Percentiles rank a stretch among this genome's conserved stretches.
Conservation (phyloP, 2,888 invertebrate species). For the Ophion ellenae region DNA sequence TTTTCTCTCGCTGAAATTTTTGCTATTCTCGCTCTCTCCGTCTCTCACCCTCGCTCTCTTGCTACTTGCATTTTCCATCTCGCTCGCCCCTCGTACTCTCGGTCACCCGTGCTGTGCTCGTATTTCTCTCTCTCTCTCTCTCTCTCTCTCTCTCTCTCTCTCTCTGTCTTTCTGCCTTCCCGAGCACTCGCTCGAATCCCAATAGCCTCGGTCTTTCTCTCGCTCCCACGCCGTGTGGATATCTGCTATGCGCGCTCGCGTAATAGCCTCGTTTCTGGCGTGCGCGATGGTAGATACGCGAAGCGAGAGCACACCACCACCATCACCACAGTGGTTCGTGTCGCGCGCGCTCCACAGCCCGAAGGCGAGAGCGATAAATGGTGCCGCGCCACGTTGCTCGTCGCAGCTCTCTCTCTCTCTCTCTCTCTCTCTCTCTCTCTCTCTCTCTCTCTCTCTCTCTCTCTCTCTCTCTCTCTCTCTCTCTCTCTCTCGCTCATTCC, state of each 20-base stretch:
- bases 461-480: constrained; percentile 1
- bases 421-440: constrained; percentile 24
- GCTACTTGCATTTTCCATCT: constrained; percentile 21
- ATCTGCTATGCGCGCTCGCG: constrained; percentile 75
- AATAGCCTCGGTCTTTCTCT: constrained; percentile 59
- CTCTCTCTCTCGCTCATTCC: constrained; percentile 15
- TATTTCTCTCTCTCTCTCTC: no score
- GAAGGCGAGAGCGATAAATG: constrained; percentile 78
- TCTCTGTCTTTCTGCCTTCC: constrained; percentile 51
- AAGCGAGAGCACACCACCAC: constrained; percentile 66
- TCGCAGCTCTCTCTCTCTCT: constrained; percentile 33
- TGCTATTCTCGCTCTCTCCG: constrained; percentile 40
- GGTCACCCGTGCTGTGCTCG: no score
- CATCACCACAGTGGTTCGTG: constrained; percentile 58
- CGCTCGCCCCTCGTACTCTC: no score
- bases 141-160: no score
- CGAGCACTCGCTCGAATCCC: constrained; percentile 27
- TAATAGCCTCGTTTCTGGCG: constrained; percentile 79
- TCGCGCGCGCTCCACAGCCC: constrained; percentile 68
- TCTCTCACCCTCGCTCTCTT: neutral
- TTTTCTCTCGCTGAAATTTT: constrained; percentile 30
- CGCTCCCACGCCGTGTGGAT: constrained; percentile 67
- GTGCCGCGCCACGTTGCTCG: constrained; percentile 71
- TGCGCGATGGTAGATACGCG: constrained; percentile 77
- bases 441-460: neutral